Evolutionary conservation across 2,888 invertebrate species (phyloP).

Genomic region (Drosophila pegasa): DNA sequence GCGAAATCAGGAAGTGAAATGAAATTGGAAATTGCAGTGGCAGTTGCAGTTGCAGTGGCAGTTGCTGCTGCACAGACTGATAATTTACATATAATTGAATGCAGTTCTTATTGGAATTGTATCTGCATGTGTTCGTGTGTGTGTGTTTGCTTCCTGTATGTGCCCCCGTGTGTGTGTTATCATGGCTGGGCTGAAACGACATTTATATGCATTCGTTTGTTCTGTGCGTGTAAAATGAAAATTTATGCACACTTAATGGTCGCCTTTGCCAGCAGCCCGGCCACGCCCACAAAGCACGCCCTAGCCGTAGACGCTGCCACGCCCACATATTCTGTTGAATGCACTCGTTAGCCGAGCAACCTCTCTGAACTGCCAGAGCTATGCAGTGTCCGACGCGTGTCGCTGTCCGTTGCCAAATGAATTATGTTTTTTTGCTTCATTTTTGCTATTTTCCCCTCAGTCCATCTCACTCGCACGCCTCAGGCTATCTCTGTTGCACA

Average conservation of each 20-base stretch:
- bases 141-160: conserved; percentile 4
- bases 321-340: conserved; percentile 59
- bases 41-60: conserved; percentile 8
- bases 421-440: conserved; percentile 56
- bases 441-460: conserved; percentile 22
- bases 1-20: conserved; percentile 40
- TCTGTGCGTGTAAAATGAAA: conserved; percentile 55
- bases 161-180: conserved; percentile 34
- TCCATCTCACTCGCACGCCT: conserved; percentile 8
- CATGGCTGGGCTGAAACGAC: conserved; percentile 34
- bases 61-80: conserved; percentile 35
- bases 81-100: conserved; percentile 70
- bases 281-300: conserved; percentile 2
- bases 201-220: conserved; percentile 60
- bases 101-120: conserved; percentile 13
- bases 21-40: conserved; percentile 46
- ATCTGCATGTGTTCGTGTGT: background rate
- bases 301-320: conserved; percentile 24
- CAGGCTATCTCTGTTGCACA: background rate
- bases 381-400: conserved; percentile 14
- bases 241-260: conserved; percentile 71
- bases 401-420: conserved; percentile 43
- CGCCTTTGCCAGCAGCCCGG: conserved; percentile 29
- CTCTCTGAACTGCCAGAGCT: conserved; percentile 25
- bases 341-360: conserved; percentile 51